These are phyloP conservation scores for Silvanus unidentatus DNA, from an alignment of 2,888 invertebrate species.

Conservation along the genomic window DNA sequence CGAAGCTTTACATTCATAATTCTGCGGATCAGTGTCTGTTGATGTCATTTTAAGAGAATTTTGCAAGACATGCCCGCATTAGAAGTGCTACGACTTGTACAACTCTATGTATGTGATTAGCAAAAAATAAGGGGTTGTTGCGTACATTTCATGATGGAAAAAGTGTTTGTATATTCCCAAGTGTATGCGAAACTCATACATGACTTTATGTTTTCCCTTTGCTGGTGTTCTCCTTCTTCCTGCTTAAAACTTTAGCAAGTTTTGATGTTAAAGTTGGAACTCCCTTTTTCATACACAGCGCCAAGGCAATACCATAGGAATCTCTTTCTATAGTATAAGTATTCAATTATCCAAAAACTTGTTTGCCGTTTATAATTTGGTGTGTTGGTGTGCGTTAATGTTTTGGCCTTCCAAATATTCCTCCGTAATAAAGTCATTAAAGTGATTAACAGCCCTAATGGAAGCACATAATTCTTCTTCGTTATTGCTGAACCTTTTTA, in stretches of 20 bases:
- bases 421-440: slow-evolving; percentile 32
- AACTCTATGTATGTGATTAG: too few species aligned
- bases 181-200: slow-evolving; percentile 17
- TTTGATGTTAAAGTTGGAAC: slow-evolving; percentile 12
- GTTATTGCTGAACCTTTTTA: slow-evolving; percentile 16
- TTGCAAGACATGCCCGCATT: slow-evolving; percentile 6
- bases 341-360: slow-evolving; percentile 23
- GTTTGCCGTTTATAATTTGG: slow-evolving; percentile 21
- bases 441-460: slow-evolving; percentile 30
- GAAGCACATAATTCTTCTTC: slow-evolving; percentile 21
- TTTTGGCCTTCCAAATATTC: slow-evolving; percentile 20
- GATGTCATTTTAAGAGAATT: slow-evolving; percentile 7
- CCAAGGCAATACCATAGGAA: too few species aligned
- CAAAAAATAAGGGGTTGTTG: too few species aligned
- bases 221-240: not conserved
- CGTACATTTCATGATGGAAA: too few species aligned
- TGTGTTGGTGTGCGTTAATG: slow-evolving; percentile 19
- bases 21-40: slow-evolving; percentile 12
- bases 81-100: too few species aligned
- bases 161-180: slow-evolving; percentile 24
- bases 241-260: slow-evolving; percentile 13
- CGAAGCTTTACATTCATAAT: slow-evolving; percentile 16
- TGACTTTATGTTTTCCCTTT: slow-evolving; percentile 17
- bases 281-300: not conserved
- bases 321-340: too few species aligned